Evolutionary conservation across 2,113 vertebrate species (phyloP).

Genomic region (Chlorocebus sabaeus): DNA sequence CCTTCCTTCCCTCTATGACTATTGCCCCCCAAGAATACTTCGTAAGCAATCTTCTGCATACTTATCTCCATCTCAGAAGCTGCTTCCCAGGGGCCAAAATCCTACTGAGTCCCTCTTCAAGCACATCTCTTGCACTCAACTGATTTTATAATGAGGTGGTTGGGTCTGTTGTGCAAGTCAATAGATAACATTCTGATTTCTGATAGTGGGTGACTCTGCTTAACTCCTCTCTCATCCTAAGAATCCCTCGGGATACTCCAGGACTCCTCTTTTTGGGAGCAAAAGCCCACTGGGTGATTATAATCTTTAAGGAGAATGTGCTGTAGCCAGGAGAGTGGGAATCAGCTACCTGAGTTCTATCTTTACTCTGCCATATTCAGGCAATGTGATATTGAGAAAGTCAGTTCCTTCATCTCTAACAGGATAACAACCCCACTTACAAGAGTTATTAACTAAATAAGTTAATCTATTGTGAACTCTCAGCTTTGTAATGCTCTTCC

Average conservation of each 20-base stretch:
- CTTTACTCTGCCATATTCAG: not conserved
- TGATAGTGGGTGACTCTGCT: not conserved
- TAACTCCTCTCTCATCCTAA: not conserved
- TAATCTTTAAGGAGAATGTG: not conserved
- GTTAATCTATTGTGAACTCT: not conserved
- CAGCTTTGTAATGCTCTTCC: not conserved
- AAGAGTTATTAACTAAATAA: not conserved
- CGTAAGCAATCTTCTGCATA: not conserved
- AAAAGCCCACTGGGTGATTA: not conserved
- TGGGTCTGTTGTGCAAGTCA: rapidly evolving
- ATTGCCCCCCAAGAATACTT: not conserved
- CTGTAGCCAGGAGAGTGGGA: not conserved
- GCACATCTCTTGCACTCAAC: not conserved
- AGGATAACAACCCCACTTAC: not conserved
- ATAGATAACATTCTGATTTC: not conserved
- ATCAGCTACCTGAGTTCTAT: not conserved
- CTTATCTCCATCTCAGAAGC: not conserved
- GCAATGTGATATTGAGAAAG: not conserved
- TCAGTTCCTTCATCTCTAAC: not conserved
- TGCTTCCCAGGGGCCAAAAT: not conserved
- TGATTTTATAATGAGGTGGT: not conserved
- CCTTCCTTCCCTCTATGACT: not conserved
- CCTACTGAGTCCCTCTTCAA: not conserved
- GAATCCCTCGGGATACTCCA: not conserved
- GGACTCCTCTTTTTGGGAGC: not conserved